Base-by-base conservation (phyloP, 2,797 vertebrate genomes). In the Anomalospiza imberbis region DNA sequence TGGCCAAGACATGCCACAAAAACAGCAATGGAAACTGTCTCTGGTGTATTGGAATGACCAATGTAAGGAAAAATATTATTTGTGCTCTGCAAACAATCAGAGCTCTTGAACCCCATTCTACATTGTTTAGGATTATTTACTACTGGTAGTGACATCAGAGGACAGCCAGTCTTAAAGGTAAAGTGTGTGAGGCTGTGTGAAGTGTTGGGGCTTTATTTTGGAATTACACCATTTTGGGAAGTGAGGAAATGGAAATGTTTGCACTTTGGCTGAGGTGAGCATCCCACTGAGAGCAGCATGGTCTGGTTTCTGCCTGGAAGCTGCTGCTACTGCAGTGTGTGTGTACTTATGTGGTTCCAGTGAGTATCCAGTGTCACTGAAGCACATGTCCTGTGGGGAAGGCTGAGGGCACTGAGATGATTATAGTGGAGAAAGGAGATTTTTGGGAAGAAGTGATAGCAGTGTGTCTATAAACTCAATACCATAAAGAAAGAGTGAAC, bases 211-310 rank as follows among this genome's bases (percentile, higher is more conserved):
- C 4, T 85, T 78, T 54, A 36, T 80, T 91, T 73, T 89, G 18
- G 28, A 20, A 14, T 53, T 42, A 26, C 24, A 48, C 25, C 25
- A 7, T 13, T 84, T 53, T 74, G 32, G 21, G 34, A 42, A 61
- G 18, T 42, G 13, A 2, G 3, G 6, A 88, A 73, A 54, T 26
- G 4, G 17, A 85, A 83, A 68, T 7, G 5, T 66, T 83, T 77
- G 10, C 10, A 10, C 9, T 85, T 77, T 66, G 66, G 13, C 62
- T 50, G 34, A 65, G 28, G 8, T 34, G 21, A 51, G 48, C 15
- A n/a, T 50, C 81, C 48, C 31, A 29, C 0, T n/a, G 19, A 38
- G 12, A 44, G 15, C 12, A 74, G 28, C 24, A 73, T 0, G 0
- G 9, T 12, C 9, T 14, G 19, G 9, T 44, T 19, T 81, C 18